These are phyloP conservation scores for Lasioglossum lativentre DNA, from an alignment of 2,888 invertebrate genomes.

Conservation along the genomic window DNA sequence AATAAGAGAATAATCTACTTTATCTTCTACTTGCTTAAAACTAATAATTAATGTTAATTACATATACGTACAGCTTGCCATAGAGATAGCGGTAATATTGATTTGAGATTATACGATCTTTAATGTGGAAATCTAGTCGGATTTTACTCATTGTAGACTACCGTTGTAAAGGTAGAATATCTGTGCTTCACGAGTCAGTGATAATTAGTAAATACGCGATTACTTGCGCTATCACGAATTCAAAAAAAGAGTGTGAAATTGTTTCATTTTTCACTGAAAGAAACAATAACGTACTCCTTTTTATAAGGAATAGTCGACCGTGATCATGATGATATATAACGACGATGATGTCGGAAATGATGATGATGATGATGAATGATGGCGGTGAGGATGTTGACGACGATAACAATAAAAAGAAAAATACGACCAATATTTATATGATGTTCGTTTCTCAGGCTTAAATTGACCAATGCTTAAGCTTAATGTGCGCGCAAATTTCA, in stretches of 20 bases:
- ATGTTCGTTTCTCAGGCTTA: constrained; percentile 51
- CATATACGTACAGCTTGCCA: constrained; percentile 51
- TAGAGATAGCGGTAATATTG: constrained; percentile 54
- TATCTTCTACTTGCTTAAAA: constrained; percentile 62
- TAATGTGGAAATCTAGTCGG: constrained; percentile 59
- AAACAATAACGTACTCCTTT: constrained; percentile 24
- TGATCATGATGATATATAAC: neutral
- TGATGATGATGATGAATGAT: constrained; percentile 10
- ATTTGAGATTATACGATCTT: constrained; percentile 53
- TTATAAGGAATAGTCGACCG: neutral
- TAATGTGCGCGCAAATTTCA: constrained; percentile 45
- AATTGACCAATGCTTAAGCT: constrained; percentile 43
- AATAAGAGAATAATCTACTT: constrained; percentile 56
- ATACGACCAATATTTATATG: constrained; percentile 49
- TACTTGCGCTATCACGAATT: constrained; percentile 21
- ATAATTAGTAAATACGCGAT: constrained; percentile 37
- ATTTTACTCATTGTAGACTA: constrained; percentile 59
- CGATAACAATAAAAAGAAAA: constrained; percentile 17
- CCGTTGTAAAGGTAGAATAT: constrained; percentile 34
- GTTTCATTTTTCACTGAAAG: constrained; percentile 33
- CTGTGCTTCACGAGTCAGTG: constrained; percentile 56
- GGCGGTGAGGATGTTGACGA: neutral
- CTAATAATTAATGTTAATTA: constrained; percentile 43
- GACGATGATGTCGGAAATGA: neutral
- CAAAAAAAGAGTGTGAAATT: constrained; percentile 29